These are phyloP conservation scores for Lichenostomus cassidix DNA, from an alignment of 2,113 vertebrate species.

Conservation along the genomic window DNA sequence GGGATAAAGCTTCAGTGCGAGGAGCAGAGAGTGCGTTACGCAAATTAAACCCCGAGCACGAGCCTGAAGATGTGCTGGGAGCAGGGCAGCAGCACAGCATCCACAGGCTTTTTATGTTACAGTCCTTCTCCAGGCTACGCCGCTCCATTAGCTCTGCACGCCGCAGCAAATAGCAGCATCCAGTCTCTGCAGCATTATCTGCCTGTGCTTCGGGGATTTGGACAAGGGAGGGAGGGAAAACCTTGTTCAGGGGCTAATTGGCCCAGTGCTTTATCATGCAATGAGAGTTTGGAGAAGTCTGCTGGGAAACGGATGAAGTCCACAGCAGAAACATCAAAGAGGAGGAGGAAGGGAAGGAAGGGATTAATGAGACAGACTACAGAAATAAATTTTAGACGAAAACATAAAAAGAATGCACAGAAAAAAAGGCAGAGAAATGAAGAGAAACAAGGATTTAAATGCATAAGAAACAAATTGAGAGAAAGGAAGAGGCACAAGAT, in stretches of 20 bases:
- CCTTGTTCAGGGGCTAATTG: conserved; percentile 29
- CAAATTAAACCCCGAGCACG: neutral
- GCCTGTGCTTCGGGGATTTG: neutral
- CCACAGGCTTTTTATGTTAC: neutral
- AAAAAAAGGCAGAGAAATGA: neutral
- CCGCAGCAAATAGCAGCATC: conserved; percentile 4
- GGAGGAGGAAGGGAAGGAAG: neutral
- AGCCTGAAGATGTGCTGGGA: neutral
- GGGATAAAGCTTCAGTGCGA: neutral
- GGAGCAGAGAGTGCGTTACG: neutral
- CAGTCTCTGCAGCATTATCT: neutral
- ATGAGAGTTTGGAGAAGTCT: neutral
- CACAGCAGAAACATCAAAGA: conserved; percentile 51
- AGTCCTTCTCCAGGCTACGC: neutral
- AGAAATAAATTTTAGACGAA: neutral
- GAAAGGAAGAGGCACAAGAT: neutral
- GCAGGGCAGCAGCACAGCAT: neutral
- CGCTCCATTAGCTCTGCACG: neutral
- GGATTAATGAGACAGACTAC: conserved; percentile 6
- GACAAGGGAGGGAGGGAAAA: neutral
- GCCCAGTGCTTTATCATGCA: conserved; percentile 47
- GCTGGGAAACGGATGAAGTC: conserved; percentile 13
- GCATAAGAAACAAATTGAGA: neutral
- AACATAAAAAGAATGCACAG: conserved; percentile 21
- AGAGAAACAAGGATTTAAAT: neutral